Evolutionary conservation across 2,888 invertebrate species (phyloP).

Genomic region (Serrognathus titanus): DNA sequence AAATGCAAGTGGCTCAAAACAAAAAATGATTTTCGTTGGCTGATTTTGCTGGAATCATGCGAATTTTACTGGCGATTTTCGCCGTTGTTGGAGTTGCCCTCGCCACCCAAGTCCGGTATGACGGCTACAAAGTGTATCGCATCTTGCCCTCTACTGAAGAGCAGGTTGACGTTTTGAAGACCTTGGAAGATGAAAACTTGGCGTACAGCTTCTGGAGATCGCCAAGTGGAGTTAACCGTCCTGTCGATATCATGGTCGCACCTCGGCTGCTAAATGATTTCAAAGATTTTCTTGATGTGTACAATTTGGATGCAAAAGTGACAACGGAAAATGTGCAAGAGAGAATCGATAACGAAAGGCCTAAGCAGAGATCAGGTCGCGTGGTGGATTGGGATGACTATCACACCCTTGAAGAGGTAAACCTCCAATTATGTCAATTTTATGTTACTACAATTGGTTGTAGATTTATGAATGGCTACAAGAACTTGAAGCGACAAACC

Average conservation of each 20-base stretch:
- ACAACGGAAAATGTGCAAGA: constrained; percentile 60
- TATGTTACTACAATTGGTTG: constrained; percentile 10
- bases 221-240: constrained; percentile 41
- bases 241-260: constrained; percentile 59
- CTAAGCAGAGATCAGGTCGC: background rate
- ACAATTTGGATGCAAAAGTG: constrained; percentile 46
- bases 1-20: too few relatives aligned
- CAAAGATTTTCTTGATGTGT: constrained; percentile 42
- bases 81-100: background rate
- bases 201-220: constrained; percentile 48
- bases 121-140: constrained; percentile 37
- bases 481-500: constrained; percentile 42
- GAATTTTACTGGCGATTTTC: background rate
- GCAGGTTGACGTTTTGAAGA: constrained; percentile 46
- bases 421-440: background rate
- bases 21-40: too few relatives aligned
- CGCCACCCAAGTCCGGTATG: constrained; percentile 17
- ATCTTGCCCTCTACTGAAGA: constrained; percentile 30
- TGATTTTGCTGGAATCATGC: too few relatives aligned
- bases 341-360: constrained; percentile 42
- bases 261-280: constrained; percentile 53
- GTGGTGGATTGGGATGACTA: constrained; percentile 58
- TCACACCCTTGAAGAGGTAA: constrained; percentile 51
- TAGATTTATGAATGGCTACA: constrained; percentile 56
- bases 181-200: constrained; percentile 43